A percentile compares a stretch with the other conserved stretches of the same genome.
phyloP scores from a whole-genome alignment of 2,113 vertebrate species.

The Sterrhoptilus dennistouni region DNA sequence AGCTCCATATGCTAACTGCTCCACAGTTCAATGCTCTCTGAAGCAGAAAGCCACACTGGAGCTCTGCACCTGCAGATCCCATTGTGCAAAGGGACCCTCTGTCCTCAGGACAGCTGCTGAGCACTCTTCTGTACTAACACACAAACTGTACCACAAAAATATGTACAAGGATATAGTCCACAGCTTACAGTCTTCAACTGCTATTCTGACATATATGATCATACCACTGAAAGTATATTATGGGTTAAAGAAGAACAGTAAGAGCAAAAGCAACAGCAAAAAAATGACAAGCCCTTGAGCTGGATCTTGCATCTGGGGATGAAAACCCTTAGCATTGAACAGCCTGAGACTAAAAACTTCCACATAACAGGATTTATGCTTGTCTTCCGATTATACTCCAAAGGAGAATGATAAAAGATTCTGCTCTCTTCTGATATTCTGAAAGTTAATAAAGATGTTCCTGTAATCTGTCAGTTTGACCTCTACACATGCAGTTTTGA shows the following conservation, averaged over 20 bases:
- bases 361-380: neutral
- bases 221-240: neutral
- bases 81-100: neutral
- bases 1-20: neutral
- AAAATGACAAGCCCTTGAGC: neutral
- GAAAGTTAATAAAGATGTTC: neutral
- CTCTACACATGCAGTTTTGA: neutral
- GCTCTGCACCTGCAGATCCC: neutral
- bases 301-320: neutral
- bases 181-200: neutral
- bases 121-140: accelerated
- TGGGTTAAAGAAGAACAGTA: neutral
- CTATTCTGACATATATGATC: neutral
- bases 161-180: neutral
- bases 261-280: neutral
- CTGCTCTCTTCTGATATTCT: neutral
- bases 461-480: neutral
- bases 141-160: neutral
- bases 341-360: neutral
- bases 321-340: neutral
- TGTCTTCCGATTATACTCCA: neutral
- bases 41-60: neutral
- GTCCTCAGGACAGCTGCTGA: neutral
- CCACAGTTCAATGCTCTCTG: neutral
- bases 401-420: neutral